Conservation (phyloP, 1,140 invertebrate genomes). For the Drosophila punjabiensis region DNA sequence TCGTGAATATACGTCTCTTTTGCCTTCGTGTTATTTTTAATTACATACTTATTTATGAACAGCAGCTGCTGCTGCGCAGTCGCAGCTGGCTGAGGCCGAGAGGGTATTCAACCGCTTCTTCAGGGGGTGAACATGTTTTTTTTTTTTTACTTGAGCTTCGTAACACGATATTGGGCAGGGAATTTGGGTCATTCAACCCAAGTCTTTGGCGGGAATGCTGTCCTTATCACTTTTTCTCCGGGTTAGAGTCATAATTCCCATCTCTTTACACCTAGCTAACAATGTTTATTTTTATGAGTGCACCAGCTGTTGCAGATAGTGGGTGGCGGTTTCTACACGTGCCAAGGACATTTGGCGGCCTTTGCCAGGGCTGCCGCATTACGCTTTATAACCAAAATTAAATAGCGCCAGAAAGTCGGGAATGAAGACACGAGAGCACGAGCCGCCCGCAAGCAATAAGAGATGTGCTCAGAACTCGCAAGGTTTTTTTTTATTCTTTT, state of each 20-base stretch:
- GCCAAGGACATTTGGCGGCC: constrained; percentile 57
- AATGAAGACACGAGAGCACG: constrained; percentile 3
- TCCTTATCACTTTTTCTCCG: constrained; percentile 8
- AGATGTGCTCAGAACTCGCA: constrained; percentile 24
- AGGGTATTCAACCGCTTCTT: constrained; percentile 55
- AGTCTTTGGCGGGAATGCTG: constrained; percentile 25
- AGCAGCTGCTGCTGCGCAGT: constrained; percentile 70
- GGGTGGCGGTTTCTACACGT: constrained; percentile 43
- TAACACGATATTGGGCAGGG: constrained; percentile 57
- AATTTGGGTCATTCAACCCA: constrained; percentile 73
- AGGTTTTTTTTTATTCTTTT: constrained; percentile 24
- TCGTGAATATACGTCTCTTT: constrained; percentile 25
- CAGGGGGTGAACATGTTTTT: constrained; percentile 1
- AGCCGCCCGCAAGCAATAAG: constrained; percentile 3
- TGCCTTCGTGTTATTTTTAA: constrained; percentile 69
- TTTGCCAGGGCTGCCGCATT: background rate
- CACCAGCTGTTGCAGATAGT: constrained; percentile 40
- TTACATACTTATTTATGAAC: constrained; percentile 68
- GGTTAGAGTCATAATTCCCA: constrained; percentile 45
- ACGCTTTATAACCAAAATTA: constrained; percentile 61
- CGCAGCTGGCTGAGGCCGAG: constrained; percentile 61
- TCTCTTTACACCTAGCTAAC: constrained; percentile 47
- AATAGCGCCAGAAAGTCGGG: constrained; percentile 71
- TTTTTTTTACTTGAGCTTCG: constrained; percentile 1
- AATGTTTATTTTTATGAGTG: constrained; percentile 21